Percentiles rank a stretch among this genome's conserved stretches.
Conservation (phyloP, 2,888 invertebrate genomes). For the Itoplectis maculator region DNA sequence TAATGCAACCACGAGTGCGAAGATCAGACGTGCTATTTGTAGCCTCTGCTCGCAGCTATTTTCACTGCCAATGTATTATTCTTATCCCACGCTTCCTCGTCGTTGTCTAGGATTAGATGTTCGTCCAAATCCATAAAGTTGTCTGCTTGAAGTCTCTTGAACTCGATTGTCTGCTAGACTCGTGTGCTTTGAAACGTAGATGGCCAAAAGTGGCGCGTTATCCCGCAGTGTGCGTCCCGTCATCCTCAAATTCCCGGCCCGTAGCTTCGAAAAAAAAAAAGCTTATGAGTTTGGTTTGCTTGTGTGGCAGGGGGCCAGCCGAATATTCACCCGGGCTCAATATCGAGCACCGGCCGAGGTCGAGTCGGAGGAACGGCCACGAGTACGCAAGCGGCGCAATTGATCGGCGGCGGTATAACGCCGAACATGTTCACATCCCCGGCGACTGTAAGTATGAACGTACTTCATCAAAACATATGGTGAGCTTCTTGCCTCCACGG, state of each 20-base stretch:
- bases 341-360: slow-evolving; percentile 88
- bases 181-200: background rate
- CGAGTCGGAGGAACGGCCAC: slow-evolving; percentile 87
- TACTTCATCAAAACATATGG: slow-evolving; percentile 62
- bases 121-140: no score
- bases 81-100: no score
- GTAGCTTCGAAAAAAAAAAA: slow-evolving; percentile 42
- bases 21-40: no score
- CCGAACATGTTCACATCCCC: slow-evolving; percentile 88
- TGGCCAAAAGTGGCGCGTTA: background rate
- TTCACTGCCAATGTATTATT: no score
- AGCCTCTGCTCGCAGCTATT: no score
- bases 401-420: slow-evolving; percentile 90
- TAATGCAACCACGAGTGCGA: background rate
- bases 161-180: no score
- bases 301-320: slow-evolving; percentile 85
- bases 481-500: slow-evolving; percentile 65
- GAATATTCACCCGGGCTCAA: slow-evolving; percentile 88
- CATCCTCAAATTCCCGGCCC: slow-evolving; percentile 36
- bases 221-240: background rate
- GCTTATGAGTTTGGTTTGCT: slow-evolving; percentile 70
- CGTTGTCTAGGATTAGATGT: no score
- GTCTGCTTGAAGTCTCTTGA: no score
- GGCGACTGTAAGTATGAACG: slow-evolving; percentile 82
- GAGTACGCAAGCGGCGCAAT: slow-evolving; percentile 87